Evolutionary conservation across 2,797 vertebrate species (phyloP), one percentile per base, ranked within the genome.

Genomic region (Fundulus diaphanus): DNA sequence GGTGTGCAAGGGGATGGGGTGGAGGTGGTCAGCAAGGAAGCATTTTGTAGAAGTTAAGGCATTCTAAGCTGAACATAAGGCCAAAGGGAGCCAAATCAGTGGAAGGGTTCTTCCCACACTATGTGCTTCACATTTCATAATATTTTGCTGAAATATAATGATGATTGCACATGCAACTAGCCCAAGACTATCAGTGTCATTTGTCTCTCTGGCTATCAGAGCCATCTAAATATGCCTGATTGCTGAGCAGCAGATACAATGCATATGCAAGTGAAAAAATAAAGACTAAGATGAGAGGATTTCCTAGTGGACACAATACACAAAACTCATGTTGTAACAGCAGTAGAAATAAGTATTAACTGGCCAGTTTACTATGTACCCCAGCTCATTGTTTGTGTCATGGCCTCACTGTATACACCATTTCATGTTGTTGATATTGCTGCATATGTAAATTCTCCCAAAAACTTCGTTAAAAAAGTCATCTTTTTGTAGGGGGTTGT

Each of bases 21-120:
- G 57, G 56, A 0, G 12, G 52, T 12, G 16, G 18, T 22, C 92
- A 93, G 85, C 3, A 48, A 84, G 76, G 85, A 90, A 91, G 87
- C 87, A 84, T 86, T 87, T 90, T 92, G 92, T 92, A 91, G 85
- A 88, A 92, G 89, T 88, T 90, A 76, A 86, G 85, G 85, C 87
- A 88, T 90, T 93, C 92, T 90, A 86, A 90, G 87, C 85, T 91
- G 71, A 77, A 92, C 90, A 93, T 93, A 91, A 93, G 88, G 92
- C 87, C 82, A 82, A 88, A 85, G 76, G 82, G 86, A 87, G 86
- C 77, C 87, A 83, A 88, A 92, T 88, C 91, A 90, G 88, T 83
- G 72, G 0, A 70, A 74, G 81, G 82, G 78, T 89, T 88, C 88
- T 90, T 92, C 89, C 89, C 88, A 93, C 90, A 90, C 85, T 90